These are phyloP conservation scores for Tipula unca DNA, from an alignment of 2,888 invertebrate genomes.

Conservation along the genomic window DNA sequence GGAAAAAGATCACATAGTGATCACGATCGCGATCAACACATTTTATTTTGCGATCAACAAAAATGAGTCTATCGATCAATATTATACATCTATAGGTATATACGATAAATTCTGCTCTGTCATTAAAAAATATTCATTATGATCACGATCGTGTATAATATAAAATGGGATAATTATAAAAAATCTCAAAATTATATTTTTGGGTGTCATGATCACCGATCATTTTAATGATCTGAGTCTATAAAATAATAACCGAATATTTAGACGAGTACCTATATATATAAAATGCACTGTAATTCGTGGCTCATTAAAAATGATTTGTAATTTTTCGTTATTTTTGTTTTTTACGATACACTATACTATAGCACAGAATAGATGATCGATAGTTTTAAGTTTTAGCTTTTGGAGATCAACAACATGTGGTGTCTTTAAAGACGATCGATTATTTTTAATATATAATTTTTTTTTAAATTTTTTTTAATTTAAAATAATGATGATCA, in stretches of 20 bases:
- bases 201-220: not conserved
- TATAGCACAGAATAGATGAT: not conserved
- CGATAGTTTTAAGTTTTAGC: not conserved
- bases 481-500: not conserved
- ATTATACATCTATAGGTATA: too few relatives aligned
- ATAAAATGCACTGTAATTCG: not conserved
- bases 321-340: not conserved
- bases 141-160: not conserved
- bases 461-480: not conserved
- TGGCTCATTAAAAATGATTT: not conserved
- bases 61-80: not conserved
- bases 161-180: not conserved
- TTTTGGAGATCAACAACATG: not conserved
- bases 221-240: not conserved
- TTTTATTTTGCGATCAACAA: not conserved
- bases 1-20: not conserved
- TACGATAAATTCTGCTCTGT: not conserved
- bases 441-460: not conserved
- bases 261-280: not conserved
- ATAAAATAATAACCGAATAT: not conserved
- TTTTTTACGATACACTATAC: not conserved
- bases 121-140: not conserved
- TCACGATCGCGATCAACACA: not conserved
- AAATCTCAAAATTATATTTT: not conserved
- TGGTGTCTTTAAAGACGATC: not conserved